Evolutionary conservation across 2,888 invertebrate genomes (phyloP).

Genomic region (Apodemia hepburni): DNA sequence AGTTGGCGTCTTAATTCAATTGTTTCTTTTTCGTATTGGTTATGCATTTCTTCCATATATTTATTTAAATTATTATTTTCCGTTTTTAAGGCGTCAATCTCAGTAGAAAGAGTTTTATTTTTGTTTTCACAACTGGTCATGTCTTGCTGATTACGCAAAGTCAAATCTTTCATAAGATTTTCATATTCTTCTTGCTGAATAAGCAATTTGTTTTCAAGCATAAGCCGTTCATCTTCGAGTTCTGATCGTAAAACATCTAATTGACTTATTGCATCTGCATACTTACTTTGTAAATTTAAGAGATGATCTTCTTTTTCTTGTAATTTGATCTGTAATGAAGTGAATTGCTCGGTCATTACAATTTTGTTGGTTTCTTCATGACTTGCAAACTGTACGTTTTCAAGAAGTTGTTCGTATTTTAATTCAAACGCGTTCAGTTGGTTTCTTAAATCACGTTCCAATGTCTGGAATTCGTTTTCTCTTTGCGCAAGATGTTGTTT

Average conservation of each 20-base stretch:
- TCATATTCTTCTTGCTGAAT: conserved; percentile 70
- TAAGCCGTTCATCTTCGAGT: conserved; percentile 67
- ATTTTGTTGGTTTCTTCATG: conserved; percentile 71
- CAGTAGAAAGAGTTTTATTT: conserved; percentile 45
- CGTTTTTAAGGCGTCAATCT: conserved; percentile 43
- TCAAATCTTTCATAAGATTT: conserved; percentile 53
- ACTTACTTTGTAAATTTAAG: conserved; percentile 60
- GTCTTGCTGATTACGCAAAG: conserved; percentile 41
- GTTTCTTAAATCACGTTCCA: conserved; percentile 69
- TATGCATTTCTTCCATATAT: conserved; percentile 43
- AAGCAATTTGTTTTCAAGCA: conserved; percentile 62
- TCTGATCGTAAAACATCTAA: conserved; percentile 65
- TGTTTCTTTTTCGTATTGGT: conserved; percentile 41
- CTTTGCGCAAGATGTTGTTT: conserved; percentile 83
- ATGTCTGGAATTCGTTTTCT: conserved; percentile 80
- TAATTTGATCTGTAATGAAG: conserved; percentile 61
- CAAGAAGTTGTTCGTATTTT: conserved; percentile 68
- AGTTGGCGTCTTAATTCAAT: conserved; percentile 48
- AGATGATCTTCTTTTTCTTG: conserved; percentile 69
- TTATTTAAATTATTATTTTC: conserved; percentile 48
- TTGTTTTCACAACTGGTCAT: conserved; percentile 41
- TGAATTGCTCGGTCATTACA: conserved; percentile 59
- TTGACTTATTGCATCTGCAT: conserved; percentile 59
- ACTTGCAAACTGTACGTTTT: conserved; percentile 64
- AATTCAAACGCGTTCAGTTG: conserved; percentile 74